Evolutionary conservation across 2,797 vertebrate genomes (phyloP), one percentile per base, ranked within the genome.

Genomic region (Etheostoma nigrum): DNA sequence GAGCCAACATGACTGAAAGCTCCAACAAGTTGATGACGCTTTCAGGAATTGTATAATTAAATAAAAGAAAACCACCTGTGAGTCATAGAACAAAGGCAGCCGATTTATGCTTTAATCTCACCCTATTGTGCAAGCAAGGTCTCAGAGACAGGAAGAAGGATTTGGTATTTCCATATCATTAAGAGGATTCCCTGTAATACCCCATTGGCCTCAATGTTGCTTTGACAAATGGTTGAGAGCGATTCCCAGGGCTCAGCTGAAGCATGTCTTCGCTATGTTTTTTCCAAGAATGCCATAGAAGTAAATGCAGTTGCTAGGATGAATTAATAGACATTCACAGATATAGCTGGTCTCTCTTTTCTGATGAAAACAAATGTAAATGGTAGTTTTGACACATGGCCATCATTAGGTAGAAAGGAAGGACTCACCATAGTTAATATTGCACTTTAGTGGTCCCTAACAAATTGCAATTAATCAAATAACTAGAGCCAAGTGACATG

Each of bases 151-250:
- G 83, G 82, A 84, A 75, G 86, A 86, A 91, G 92, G 92, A 92
- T 92, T 94, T 93, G 57, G 67, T 64, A 89, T 92, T 92, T 91
- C 87, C 88, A 93, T 93, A 85, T 91, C 84, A 94, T 93, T 93
- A 94, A 93, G 85, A 92, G 87, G 92, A 93, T 92, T 93, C 88
- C 73, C 86, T 48, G 63, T 92, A 94, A 95, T 93, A 93, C 91
- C 86, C 84, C 71, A 83, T 81, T 92, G 92, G 86, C 93, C 92
- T 94, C 74, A 80, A 89, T 92, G 92, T 89, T 88, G 84, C 88
- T 80, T 74, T 86, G 84, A 88, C 78, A 91, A 91, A 86, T 81
- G 70, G 73, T 83, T 81, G 71, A 80, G 79, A 88, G 88, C 9
- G 10, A 90, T 85, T 90, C 79, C 72, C 36, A 57, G 59, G 82